These are phyloP conservation scores for Eulemur coronatus DNA, from an alignment of 2,797 vertebrate species.

Conservation along the genomic window DNA sequence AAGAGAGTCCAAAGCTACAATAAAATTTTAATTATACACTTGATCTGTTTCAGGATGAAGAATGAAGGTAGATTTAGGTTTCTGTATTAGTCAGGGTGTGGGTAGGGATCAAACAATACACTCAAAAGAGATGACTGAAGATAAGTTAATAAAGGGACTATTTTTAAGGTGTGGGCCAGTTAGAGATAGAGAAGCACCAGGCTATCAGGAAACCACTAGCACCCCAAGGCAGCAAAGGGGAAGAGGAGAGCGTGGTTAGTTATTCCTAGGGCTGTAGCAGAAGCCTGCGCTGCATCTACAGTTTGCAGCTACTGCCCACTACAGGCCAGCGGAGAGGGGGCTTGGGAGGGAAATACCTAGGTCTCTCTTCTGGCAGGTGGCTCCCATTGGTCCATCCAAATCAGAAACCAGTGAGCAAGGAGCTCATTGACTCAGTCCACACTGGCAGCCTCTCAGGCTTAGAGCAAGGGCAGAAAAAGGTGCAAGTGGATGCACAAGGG, in stretches of 20 bases:
- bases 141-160: not conserved
- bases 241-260: not conserved
- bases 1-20: not conserved
- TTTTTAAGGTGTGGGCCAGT: not conserved
- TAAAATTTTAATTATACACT: not conserved
- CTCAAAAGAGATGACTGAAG: not conserved
- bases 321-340: not conserved
- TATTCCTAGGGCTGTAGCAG: not conserved
- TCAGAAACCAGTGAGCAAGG: not conserved
- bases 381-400: not conserved
- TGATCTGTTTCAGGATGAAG: constrained; percentile 31
- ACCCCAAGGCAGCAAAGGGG: not conserved
- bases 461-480: not conserved
- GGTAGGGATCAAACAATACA: constrained; percentile 10
- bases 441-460: not conserved
- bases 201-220: not conserved
- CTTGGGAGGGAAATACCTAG: not conserved
- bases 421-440: not conserved
- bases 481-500: not conserved
- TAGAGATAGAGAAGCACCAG: not conserved
- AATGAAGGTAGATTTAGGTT: constrained; percentile 24
- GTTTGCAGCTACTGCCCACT: not conserved
- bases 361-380: not conserved
- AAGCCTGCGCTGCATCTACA: not conserved
- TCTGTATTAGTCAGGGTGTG: not conserved